Evolutionary conservation across 1,140 invertebrate species (phyloP), one percentile per base, ranked within the genome.

Genomic region (Conus betulinus): DNA sequence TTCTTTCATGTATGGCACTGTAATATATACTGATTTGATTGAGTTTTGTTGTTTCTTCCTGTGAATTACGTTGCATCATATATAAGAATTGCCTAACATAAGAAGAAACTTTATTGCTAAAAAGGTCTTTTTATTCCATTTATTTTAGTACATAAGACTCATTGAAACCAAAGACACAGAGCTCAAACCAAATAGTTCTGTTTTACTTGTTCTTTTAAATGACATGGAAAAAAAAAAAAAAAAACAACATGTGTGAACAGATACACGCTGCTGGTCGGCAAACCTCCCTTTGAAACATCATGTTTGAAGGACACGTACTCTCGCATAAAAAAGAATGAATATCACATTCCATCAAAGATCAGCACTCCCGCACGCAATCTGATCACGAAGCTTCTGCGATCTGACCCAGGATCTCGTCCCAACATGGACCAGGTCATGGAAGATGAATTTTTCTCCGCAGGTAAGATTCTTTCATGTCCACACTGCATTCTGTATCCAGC

Each of bases 201-300:
- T 60, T 60, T 60, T 60, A 8, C 57, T 11, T 60, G 8, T 15
- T 60, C 8, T 60, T 60, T 60, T 60, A 60, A 39, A 60, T 60
- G 57, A 60, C 57, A 60, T 60, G 15, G 57, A 60, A 60, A 39
- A 39, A 39, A 39, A 39, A n/a, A n/a, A n/a, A n/a, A n/a, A n/a
- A n/a, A n/a, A n/a, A n/a, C n/a, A n/a, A 1, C 15, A 6, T 71
- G 67, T 71, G 25, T 15, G 5, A 17, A 81, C 92, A 96, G 96
- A 67, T 99, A 98, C 94, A 99, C 98, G 5, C 95, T 99, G 88
- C 95, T 99, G 5, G 97, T 99, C 79, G 99, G 99, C 11, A 98
- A 98, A 94, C 98, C 99, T 7, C 99, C 99, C 10, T 99, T 99
- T 96, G 99, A 99, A 95, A 99, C 99, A 0, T 97, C 97, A 17